A percentile compares a stretch with the other conserved stretches of the same genome.
Conservation (phyloP, 2,113 vertebrate species). For the Elephantulus edwardii region DNA sequence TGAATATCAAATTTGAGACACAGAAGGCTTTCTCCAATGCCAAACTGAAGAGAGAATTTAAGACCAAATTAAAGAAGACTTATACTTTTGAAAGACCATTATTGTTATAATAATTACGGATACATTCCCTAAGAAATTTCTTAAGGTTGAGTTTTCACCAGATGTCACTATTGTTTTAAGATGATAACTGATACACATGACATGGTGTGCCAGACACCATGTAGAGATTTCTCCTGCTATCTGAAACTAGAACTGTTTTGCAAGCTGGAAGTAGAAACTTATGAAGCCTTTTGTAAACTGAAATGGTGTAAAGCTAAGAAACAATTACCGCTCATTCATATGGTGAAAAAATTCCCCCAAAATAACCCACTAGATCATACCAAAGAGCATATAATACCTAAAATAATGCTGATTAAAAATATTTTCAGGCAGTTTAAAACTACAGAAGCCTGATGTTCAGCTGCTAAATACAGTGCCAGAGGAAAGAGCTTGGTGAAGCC, state of each 20-base stretch:
- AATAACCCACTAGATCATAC: background rate
- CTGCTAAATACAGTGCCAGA: background rate
- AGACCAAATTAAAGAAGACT: slow-evolving; percentile 59
- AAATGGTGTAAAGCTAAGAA: background rate
- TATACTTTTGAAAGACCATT: slow-evolving; percentile 62
- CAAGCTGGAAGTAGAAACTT: no score
- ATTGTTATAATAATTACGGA: slow-evolving; percentile 8
- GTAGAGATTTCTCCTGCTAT: no score
- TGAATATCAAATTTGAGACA: slow-evolving; percentile 73
- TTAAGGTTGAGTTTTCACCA: slow-evolving; percentile 12
- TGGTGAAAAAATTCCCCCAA: background rate
- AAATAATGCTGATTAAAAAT: background rate
- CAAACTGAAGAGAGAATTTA: slow-evolving; percentile 64
- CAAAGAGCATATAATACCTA: background rate
- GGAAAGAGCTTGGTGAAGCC: no score
- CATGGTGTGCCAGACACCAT: background rate
- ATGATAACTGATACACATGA: background rate
- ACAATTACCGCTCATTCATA: background rate
- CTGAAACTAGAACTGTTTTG: no score
- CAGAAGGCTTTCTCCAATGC: slow-evolving; percentile 58
- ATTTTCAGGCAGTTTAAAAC: background rate
- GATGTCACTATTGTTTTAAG: background rate
- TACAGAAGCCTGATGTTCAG: background rate
- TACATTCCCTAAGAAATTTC: slow-evolving; percentile 1
- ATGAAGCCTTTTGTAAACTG: no score